phyloP scores from a whole-genome alignment of 1,140 invertebrate species.

The Sarcophaga peregrina region DNA sequence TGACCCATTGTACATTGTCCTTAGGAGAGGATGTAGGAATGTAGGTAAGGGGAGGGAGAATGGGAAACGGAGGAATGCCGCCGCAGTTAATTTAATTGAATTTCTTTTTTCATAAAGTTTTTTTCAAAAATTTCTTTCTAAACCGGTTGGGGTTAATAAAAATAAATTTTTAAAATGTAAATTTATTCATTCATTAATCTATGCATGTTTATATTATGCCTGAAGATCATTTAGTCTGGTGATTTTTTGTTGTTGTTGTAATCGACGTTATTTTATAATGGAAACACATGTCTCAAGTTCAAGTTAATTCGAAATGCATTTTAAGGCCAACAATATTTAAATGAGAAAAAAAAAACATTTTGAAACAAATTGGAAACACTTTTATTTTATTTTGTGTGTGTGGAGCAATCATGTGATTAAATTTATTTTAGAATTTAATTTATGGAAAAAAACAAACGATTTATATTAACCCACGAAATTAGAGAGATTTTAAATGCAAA shows the following conservation, averaged over 20 bases:
- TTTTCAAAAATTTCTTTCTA: background rate
- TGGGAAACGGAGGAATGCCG: too few relatives aligned
- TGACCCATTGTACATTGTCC: too few relatives aligned
- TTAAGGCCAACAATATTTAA: background rate
- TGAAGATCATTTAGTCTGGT: background rate
- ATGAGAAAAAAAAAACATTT: background rate
- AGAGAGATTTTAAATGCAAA: too few relatives aligned
- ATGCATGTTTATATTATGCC: too few relatives aligned
- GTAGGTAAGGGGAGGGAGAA: too few relatives aligned
- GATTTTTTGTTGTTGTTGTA: background rate
- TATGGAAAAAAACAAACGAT: too few relatives aligned
- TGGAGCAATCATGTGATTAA: background rate
- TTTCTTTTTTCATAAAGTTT: too few relatives aligned
- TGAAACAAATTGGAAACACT: background rate
- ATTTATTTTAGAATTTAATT: background rate
- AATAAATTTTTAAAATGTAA: background rate
- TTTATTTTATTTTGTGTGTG: background rate
- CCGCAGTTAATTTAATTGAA: too few relatives aligned
- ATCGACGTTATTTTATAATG: too few relatives aligned
- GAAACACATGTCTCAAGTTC: slow-evolving; percentile 35
- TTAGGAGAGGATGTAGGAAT: too few relatives aligned
- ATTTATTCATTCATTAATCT: too few relatives aligned
- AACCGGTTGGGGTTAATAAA: slow-evolving; percentile 1
- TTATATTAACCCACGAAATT: too few relatives aligned
- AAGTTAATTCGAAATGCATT: slow-evolving; percentile 28